These are phyloP conservation scores for Tachysurus vachellii DNA, from an alignment of 2,113 vertebrate species.

Conservation along the genomic window DNA sequence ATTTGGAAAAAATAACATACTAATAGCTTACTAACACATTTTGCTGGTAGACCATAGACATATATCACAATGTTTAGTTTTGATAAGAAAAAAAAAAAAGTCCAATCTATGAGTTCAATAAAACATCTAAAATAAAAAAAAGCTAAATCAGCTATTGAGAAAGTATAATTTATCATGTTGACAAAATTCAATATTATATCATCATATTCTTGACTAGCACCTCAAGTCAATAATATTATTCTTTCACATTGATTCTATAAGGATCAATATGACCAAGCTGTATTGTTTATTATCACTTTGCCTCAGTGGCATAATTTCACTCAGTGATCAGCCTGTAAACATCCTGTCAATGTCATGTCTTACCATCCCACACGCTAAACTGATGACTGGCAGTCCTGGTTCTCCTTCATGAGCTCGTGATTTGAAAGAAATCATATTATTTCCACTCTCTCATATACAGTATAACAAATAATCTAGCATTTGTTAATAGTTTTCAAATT, in stretches of 20 bases:
- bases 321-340: background rate
- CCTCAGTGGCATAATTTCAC: background rate
- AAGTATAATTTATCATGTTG: constrained; percentile 14
- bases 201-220: constrained; percentile 11
- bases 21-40: background rate
- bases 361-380: background rate
- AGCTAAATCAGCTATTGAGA: background rate
- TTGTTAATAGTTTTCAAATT: constrained; percentile 27
- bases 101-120: background rate
- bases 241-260: background rate
- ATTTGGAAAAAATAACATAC: background rate
- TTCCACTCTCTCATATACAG: constrained; percentile 15
- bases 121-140: background rate
- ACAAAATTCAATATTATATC: constrained; percentile 23
- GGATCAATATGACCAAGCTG: background rate
- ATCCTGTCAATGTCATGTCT: background rate
- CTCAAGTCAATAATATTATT: constrained; percentile 20
- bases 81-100: background rate
- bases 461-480: background rate
- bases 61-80: background rate
- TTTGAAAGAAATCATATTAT: constrained; percentile 5
- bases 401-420: background rate
- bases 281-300: background rate
- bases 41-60: background rate
- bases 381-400: background rate